These are phyloP conservation scores for Linyphia triangularis DNA, from an alignment of 2,888 invertebrate genomes.

Conservation along the genomic window DNA sequence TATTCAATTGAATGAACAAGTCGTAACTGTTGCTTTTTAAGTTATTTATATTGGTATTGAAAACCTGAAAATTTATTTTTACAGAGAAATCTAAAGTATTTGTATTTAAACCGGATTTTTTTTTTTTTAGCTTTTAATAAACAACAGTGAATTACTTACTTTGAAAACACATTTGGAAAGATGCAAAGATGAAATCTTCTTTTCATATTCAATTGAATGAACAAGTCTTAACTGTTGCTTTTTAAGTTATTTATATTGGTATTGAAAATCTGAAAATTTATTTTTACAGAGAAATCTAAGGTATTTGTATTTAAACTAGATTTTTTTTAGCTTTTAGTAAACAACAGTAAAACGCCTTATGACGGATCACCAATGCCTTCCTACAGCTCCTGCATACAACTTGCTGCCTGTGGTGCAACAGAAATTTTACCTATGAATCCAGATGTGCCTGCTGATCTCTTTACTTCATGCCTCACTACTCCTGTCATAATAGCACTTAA, in stretches of 20 bases:
- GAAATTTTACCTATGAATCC: conserved; percentile 98
- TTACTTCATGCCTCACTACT: conserved; percentile 98
- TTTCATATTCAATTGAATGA: background rate
- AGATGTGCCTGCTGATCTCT: conserved; percentile 97
- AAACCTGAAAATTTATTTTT: no score
- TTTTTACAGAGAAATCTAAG: background rate
- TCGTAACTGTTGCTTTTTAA: no score
- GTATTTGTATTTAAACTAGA: background rate
- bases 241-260: background rate
- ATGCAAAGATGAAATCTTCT: no score
- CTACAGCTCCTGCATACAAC: conserved; percentile 95
- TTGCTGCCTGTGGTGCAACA: conserved; percentile 96
- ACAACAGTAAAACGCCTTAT: conserved; percentile 51
- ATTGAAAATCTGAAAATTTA: background rate
- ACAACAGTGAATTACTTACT: no score
- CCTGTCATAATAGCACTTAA: conserved; percentile 97
- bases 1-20: no score
- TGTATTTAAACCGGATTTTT: no score
- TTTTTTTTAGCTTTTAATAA: no score
- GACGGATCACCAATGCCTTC: conserved; percentile 77
- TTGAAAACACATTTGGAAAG: no score
- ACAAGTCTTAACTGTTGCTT: background rate
- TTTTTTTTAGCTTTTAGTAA: conserved; percentile 50
- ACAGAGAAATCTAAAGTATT: no score
- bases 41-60: no score